phyloP scores from a whole-genome alignment of 2,888 invertebrate genomes.

The Podotricha telesiphe region DNA sequence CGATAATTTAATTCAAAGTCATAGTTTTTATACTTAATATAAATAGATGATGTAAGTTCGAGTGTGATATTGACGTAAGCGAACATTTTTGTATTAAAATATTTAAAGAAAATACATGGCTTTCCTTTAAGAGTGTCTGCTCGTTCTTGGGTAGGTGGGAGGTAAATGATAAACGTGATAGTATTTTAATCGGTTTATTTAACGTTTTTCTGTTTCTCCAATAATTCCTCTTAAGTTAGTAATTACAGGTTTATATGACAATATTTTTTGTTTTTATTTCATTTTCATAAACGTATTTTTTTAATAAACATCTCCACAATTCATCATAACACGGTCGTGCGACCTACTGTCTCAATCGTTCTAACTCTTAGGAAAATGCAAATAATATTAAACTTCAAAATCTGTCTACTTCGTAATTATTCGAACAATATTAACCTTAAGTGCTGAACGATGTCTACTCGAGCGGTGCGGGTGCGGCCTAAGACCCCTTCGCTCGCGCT shows the following conservation, averaged over 20 bases:
- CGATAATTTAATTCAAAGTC: slow-evolving; percentile 81
- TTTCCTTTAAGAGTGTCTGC: slow-evolving; percentile 16
- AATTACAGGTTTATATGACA: slow-evolving; percentile 84
- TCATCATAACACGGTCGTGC: slow-evolving; percentile 82
- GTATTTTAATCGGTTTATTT: slow-evolving; percentile 83
- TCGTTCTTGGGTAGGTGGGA: slow-evolving; percentile 8
- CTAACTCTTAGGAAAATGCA: slow-evolving; percentile 83
- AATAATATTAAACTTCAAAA: slow-evolving; percentile 81
- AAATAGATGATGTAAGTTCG: slow-evolving; percentile 83
- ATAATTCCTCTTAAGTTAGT: slow-evolving; percentile 83
- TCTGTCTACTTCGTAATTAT: slow-evolving; percentile 74
- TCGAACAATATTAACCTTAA: slow-evolving; percentile 81
- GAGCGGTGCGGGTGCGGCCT: slow-evolving; percentile 51
- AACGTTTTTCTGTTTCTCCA: slow-evolving; percentile 82
- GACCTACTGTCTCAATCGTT: slow-evolving; percentile 82
- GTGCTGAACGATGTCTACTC: slow-evolving; percentile 72
- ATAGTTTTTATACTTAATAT: slow-evolving; percentile 83
- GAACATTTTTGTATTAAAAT: slow-evolving; percentile 79
- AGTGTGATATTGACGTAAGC: slow-evolving; percentile 83
- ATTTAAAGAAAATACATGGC: slow-evolving; percentile 61
- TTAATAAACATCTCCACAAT: slow-evolving; percentile 82
- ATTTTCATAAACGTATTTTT: slow-evolving; percentile 83
- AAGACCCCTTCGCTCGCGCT: slow-evolving; percentile 34
- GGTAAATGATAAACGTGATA: slow-evolving; percentile 66
- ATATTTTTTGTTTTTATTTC: slow-evolving; percentile 82